A percentile compares a stretch with the other conserved stretches of the same genome.
Evolutionary conservation across 2,888 invertebrate species (phyloP).

Genomic region (Pristionchus japonicus): DNA sequence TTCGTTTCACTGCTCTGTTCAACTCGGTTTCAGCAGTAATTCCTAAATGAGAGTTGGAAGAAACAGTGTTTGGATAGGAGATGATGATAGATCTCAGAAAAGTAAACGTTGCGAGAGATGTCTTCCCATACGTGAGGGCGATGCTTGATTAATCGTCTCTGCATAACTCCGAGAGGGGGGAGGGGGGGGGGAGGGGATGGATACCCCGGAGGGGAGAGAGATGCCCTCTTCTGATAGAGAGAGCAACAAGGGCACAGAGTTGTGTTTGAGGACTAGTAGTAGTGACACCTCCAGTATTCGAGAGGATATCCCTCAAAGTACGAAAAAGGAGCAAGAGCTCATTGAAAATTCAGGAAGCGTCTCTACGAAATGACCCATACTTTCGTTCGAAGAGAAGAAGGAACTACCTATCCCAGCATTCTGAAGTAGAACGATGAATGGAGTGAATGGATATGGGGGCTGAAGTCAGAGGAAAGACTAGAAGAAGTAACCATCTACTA

Average conservation of each 20-base stretch:
- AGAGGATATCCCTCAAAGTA: not conserved
- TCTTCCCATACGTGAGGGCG: not conserved
- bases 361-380: not conserved
- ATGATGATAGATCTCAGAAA: not conserved
- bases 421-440: not conserved
- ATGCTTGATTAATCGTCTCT: slow-evolving; percentile 34
- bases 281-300: slow-evolving; percentile 11
- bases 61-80: not conserved
- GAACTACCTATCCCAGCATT: not conserved
- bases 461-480: not conserved
- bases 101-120: slow-evolving; percentile 12
- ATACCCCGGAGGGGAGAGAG: slow-evolving; percentile 1
- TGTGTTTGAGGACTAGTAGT: slow-evolving; percentile 33
- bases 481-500: slow-evolving; percentile 26
- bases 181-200: not conserved
- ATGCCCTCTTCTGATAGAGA: slow-evolving; percentile 15
- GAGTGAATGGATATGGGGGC: slow-evolving; percentile 11
- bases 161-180: slow-evolving; percentile 23
- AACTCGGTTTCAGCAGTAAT: not conserved
- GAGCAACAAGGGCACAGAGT: slow-evolving; percentile 6
- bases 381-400: not conserved
- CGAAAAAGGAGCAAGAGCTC: not conserved
- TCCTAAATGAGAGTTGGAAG: not conserved
- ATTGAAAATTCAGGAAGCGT: slow-evolving; percentile 28
- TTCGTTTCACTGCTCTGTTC: not conserved